Conservation (phyloP, 2,797 vertebrate genomes). For the Neomorphus geoffroyi region DNA sequence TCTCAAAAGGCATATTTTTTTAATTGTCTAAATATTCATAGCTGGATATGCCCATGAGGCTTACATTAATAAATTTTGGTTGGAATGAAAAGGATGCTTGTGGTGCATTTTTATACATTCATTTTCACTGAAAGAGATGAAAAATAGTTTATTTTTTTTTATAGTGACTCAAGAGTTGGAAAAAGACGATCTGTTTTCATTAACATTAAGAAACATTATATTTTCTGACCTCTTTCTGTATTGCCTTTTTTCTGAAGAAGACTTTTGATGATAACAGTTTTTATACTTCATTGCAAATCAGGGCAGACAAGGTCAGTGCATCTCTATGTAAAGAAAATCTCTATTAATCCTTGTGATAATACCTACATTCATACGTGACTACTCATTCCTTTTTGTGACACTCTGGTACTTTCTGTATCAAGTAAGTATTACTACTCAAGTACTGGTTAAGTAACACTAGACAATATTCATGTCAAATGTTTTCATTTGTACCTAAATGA, state of each 20-base stretch:
- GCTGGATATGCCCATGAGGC: background rate
- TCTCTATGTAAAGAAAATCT: background rate
- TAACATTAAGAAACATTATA: background rate
- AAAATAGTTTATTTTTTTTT: background rate
- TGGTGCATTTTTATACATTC: background rate
- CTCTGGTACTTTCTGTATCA: background rate
- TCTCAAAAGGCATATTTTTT: background rate
- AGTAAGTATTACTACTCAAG: background rate
- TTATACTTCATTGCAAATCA: background rate
- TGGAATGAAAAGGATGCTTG: background rate
- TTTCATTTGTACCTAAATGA: background rate
- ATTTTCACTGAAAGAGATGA: background rate
- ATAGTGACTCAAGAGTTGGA: background rate
- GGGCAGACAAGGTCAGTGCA: background rate
- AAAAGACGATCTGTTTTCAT: constrained; percentile 17
- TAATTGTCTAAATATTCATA: background rate
- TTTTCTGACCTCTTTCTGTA: background rate
- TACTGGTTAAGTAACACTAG: background rate
- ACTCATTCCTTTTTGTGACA: background rate
- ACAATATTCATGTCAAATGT: background rate
- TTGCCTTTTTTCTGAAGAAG: background rate
- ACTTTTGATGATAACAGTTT: background rate
- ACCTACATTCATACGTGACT: background rate
- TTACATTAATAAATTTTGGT: background rate
- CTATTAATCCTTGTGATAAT: background rate